These are phyloP conservation scores for Tribolium madens DNA, from an alignment of 1,140 invertebrate species.

Conservation along the genomic window DNA sequence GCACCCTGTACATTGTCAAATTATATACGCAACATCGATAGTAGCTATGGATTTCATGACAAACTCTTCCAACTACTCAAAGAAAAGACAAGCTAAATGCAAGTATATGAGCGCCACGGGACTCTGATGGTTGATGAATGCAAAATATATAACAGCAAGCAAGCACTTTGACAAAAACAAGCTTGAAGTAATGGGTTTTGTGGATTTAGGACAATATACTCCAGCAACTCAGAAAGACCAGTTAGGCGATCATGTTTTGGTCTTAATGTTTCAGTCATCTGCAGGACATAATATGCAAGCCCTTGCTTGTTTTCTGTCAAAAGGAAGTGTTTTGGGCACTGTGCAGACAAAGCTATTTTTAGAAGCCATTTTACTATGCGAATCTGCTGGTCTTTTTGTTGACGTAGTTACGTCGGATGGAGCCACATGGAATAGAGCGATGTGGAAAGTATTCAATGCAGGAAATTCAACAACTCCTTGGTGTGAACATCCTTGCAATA, in stretches of 20 bases:
- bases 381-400: slow-evolving; percentile 38
- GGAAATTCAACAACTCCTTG: neutral
- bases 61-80: too few relatives aligned
- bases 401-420: slow-evolving; percentile 48
- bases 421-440: slow-evolving; percentile 46
- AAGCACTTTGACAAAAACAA: slow-evolving; percentile 44
- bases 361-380: slow-evolving; percentile 48
- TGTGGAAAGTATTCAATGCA: slow-evolving; percentile 44
- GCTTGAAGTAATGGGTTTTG: slow-evolving; percentile 51
- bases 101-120: neutral
- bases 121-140: slow-evolving; percentile 1
- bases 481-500: neutral
- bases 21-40: too few relatives aligned
- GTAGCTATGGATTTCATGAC: too few relatives aligned
- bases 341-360: slow-evolving; percentile 55
- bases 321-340: slow-evolving; percentile 53
- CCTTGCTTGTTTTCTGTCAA: slow-evolving; percentile 55
- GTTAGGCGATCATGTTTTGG: slow-evolving; percentile 58
- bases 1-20: too few relatives aligned
- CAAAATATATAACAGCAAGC: neutral
- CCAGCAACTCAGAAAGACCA: slow-evolving; percentile 49
- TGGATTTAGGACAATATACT: slow-evolving; percentile 53
- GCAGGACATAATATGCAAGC: slow-evolving; percentile 55
- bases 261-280: slow-evolving; percentile 61
- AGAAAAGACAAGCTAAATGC: slow-evolving; percentile 32